Evolutionary conservation across 2,113 vertebrate species (phyloP).

Genomic region (Papio anubis): DNA sequence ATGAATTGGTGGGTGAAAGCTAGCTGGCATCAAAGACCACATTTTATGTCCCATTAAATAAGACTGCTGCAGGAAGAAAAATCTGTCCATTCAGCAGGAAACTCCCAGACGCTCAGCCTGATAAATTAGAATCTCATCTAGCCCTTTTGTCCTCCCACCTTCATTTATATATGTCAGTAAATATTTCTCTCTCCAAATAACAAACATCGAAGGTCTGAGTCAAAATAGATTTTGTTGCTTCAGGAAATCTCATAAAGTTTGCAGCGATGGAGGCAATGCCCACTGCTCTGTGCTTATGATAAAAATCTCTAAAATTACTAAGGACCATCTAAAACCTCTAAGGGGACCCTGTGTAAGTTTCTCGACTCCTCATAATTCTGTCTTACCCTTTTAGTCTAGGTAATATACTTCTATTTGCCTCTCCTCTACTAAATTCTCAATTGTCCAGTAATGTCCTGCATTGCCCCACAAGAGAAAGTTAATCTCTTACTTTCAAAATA

Average conservation of each 20-base stretch:
- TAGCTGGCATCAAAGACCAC: neutral
- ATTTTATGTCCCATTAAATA: neutral
- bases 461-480: neutral
- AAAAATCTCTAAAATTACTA: conserved; percentile 2
- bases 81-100: neutral
- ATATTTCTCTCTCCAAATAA: neutral
- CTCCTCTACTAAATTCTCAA: neutral
- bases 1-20: neutral
- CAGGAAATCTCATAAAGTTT: neutral
- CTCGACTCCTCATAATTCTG: neutral
- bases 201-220: neutral
- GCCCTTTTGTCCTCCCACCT: neutral
- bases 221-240: neutral
- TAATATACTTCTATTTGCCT: neutral
- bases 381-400: neutral
- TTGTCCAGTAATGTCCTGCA: neutral
- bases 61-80: neutral
- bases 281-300: neutral
- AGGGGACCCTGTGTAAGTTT: neutral
- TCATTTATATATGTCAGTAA: neutral
- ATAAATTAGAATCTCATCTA: neutral
- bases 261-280: neutral
- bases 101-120: neutral
- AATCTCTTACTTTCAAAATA: neutral
- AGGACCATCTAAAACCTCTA: neutral